Conservation (phyloP, 1,140 invertebrate genomes). For the Calosoma granatense region DNA sequence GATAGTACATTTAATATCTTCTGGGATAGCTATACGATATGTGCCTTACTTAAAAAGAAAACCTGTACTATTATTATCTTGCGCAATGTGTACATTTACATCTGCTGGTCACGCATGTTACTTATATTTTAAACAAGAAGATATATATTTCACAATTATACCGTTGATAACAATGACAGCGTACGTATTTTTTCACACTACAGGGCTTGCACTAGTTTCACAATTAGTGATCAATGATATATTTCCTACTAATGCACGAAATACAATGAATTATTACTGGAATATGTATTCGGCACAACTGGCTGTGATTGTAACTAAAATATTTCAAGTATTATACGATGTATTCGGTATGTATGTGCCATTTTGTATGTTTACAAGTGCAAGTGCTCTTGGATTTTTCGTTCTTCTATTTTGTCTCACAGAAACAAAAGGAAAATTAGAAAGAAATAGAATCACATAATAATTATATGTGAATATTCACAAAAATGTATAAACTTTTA, state of each 20-base stretch:
- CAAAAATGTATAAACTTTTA: no score
- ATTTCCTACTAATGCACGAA: neutral
- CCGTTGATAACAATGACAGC: neutral
- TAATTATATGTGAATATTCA: neutral
- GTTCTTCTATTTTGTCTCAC: neutral
- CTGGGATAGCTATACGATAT: neutral
- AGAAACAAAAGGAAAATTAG: slow-evolving; percentile 1
- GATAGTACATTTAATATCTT: neutral
- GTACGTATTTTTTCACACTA: neutral
- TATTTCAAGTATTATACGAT: slow-evolving; percentile 5
- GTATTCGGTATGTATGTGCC: neutral
- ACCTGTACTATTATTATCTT: neutral
- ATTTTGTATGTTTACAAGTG: neutral
- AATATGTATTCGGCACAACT: neutral
- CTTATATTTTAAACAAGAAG: neutral
- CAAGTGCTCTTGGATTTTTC: neutral
- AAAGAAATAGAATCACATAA: neutral
- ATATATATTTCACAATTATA: neutral
- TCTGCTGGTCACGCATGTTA: neutral
- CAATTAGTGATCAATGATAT: neutral
- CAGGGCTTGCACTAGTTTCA: neutral
- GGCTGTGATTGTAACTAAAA: neutral
- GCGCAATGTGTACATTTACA: neutral
- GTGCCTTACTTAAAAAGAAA: neutral
- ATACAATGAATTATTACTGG: neutral